Conservation (phyloP, 2,113 vertebrate genomes). For the Eptatretus burgeri region DNA sequence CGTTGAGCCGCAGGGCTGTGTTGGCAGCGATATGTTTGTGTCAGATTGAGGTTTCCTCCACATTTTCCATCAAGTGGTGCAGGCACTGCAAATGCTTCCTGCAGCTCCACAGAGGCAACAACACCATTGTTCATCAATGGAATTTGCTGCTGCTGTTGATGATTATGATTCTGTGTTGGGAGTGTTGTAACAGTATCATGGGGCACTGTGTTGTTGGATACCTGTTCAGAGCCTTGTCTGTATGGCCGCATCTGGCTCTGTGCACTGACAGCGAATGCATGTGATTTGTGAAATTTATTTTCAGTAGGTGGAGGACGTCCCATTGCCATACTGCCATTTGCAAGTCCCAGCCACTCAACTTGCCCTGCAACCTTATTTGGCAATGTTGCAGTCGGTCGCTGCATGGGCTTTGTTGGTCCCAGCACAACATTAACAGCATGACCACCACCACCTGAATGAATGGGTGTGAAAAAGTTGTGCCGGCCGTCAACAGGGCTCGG, state of each 20-base stretch:
- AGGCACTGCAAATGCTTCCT: background rate
- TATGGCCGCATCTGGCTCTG: background rate
- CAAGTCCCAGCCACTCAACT: too few species aligned
- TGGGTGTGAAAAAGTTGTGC: conserved; percentile 5
- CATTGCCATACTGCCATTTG: too few species aligned
- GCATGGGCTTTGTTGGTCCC: background rate
- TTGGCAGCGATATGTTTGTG: background rate
- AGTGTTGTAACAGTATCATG: background rate
- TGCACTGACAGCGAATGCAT: background rate
- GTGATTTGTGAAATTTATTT: conserved; percentile 1
- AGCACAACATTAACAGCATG: background rate
- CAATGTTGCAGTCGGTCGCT: background rate
- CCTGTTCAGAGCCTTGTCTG: background rate
- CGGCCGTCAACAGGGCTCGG: conserved; percentile 1
- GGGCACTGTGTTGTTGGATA: background rate
- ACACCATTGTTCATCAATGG: background rate
- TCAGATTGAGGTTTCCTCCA: conserved; percentile 1
- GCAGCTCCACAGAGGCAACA: background rate
- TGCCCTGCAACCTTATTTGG: background rate
- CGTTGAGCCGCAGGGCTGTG: background rate
- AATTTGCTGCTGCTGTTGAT: background rate
- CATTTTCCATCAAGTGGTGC: conserved; percentile 2
- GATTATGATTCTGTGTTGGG: conserved; percentile 4
- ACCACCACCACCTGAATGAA: background rate
- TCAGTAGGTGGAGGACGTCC: background rate